Evolutionary conservation across 2,113 vertebrate genomes (phyloP).

Genomic region (Marcusenius ussheri): DNA sequence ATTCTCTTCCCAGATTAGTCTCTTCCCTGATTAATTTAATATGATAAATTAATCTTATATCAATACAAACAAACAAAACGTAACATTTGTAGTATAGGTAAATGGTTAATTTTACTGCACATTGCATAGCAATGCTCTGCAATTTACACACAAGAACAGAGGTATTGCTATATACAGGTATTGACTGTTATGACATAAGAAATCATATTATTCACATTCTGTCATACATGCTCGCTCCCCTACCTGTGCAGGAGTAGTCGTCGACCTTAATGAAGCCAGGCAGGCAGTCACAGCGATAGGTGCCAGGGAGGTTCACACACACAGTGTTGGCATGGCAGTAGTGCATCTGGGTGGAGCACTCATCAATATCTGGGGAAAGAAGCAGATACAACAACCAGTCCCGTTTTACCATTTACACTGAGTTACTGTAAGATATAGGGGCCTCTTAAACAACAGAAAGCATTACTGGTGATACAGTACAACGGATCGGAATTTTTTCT

Average conservation of each 20-base stretch:
- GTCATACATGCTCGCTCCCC: conserved; percentile 22
- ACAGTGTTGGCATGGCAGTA: conserved; percentile 88
- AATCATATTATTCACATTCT: neutral
- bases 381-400: conserved; percentile 13
- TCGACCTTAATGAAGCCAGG: conserved; percentile 81
- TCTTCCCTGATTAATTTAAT: neutral
- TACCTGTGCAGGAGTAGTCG: conserved; percentile 93
- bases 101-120: neutral
- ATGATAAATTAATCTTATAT: neutral
- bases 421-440: neutral
- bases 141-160: neutral
- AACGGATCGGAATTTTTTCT: neutral
- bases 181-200: neutral
- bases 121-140: neutral
- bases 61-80: neutral
- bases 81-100: neutral
- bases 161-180: neutral
- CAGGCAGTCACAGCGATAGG: conserved; percentile 85
- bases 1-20: neutral
- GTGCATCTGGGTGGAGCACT: conserved; percentile 88
- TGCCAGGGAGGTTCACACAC: conserved; percentile 82
- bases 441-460: neutral
- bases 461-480: neutral
- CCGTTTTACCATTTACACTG: neutral
- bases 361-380: conserved; percentile 78